Base-by-base conservation (phyloP, 2,888 invertebrate species). In the Tetranychus piercei region DNA sequence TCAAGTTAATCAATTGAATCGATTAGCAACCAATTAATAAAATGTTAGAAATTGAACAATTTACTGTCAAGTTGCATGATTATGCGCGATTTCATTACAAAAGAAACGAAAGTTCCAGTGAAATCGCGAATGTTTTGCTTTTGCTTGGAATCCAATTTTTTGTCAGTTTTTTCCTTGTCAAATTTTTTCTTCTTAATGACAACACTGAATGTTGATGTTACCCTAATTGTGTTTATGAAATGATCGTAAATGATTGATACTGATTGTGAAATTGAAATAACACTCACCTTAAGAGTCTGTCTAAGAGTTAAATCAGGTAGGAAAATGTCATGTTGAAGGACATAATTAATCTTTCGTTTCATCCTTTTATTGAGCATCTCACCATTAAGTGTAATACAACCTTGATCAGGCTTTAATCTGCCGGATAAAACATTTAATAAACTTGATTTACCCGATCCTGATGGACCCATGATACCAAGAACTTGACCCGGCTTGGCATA, bases 271-370 rank as follows among this genome's bases (percentile, higher is more conserved):
- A 55, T 55, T 55, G 55, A 15, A 55, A 15, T 55, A 15, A 55
- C 55, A 55, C 83, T 82, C 80, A 87, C 87, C 83, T 88, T 87
- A 78, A 91, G 84, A 6, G 90, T 90, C 82, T 90, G 89, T 78
- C 88, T 83, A 75, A 90, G 84, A 1, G 90, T 90, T 79, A 91
- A 85, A 80, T 89, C 88, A 73, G 90, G 87, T 81, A 90, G 89
- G 83, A 91, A 91, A 76, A 90, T 87, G 81, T 91, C 90, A 81
- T 90, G 88, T 82, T 91, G 90, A 77, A 90, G 85, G 71, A 90
- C 90, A 82, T 90, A 91, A 80, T 89, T 89, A 79, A 91, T 89
- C 81, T 88, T 87, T 78, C 90, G 84, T 79, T 88, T 88, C 86
- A 88, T 88, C 78, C 87, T 83, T 80, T 88, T 89, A 78, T 86